These are phyloP conservation scores for Meles meles DNA, from an alignment of 2,113 vertebrate genomes.

Conservation along the genomic window DNA sequence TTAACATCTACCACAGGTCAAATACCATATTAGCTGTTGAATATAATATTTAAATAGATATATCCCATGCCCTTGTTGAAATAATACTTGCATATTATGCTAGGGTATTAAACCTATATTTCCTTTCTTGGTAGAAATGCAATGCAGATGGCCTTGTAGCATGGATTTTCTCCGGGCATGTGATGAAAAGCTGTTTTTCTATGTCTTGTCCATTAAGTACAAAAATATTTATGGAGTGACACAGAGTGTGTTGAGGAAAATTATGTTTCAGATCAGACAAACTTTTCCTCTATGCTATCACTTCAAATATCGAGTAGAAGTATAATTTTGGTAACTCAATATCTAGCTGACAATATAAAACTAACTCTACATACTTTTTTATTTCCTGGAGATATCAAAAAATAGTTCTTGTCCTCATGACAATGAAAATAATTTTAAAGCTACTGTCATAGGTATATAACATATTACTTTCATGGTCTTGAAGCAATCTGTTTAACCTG, in stretches of 20 bases:
- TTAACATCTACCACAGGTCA: neutral
- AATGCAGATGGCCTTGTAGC: neutral
- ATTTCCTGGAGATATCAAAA: neutral
- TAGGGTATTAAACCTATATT: neutral
- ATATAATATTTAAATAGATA: neutral
- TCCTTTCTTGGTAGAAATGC: neutral
- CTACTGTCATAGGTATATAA: neutral
- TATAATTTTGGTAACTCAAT: neutral
- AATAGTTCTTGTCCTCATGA: neutral
- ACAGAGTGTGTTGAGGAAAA: neutral
- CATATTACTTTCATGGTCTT: neutral
- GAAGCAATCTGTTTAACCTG: neutral
- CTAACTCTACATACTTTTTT: neutral
- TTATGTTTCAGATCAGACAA: neutral
- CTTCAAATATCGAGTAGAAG: conserved; percentile 12
- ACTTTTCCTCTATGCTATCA: neutral
- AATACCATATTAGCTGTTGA: neutral
- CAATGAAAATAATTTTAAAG: neutral
- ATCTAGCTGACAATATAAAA: neutral
- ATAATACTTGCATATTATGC: neutral
- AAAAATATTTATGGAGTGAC: neutral
- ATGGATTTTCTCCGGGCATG: neutral
- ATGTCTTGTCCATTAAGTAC: neutral
- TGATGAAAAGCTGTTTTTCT: neutral
- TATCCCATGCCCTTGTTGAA: neutral